Base-by-base conservation (phyloP, 2,888 invertebrate species). In the Drosophila meridiana region DNA sequence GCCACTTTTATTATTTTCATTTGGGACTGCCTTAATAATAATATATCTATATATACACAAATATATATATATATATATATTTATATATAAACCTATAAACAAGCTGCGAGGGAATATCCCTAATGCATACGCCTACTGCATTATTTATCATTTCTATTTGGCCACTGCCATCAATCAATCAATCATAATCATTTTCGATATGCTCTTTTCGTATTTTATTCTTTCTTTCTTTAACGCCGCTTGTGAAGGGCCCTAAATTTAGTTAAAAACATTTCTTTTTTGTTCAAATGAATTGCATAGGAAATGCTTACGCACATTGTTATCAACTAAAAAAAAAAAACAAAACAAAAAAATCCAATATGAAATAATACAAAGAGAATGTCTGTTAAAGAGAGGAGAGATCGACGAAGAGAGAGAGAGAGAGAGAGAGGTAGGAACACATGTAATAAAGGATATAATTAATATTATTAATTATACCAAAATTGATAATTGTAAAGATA, bases 261-360 rank as follows among this genome's bases (percentile, higher is more conserved):
- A 63, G 65, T 59, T 69, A 28, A 74, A 66, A 66, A 53, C 11
- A 53, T 67, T 69, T 32, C 43, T 53, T 74, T 75, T 69, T 50
- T 65, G 53, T 67, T 78, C 36, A 52, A 67, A 53, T 64, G 36
- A 52, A 30, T 67, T 76, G 70, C 74, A 80, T 52, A 70, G 72
- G 61, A 78, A 74, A 78, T 79, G 87, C 86, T 85, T 87, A 86
- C 88, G 88, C 88, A 87, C 83, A 87, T 86, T 83, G 87, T 85
- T 82, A 88, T 80, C 82, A 86, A 69, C 56, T 56, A 55, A 81
- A 76, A 77, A 78, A 70, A 47, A 52, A 36, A 63, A 14, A n/a
- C 6, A 6, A 32, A 43, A 9, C 55, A 52, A 57, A 43, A 61
- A 60, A 42, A 43, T 36, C 34, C 34, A 45, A 64, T 53, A 56